Evolutionary conservation across 2,113 vertebrate species (phyloP).

Genomic region (Gnathonemus echidnorhynchus): DNA sequence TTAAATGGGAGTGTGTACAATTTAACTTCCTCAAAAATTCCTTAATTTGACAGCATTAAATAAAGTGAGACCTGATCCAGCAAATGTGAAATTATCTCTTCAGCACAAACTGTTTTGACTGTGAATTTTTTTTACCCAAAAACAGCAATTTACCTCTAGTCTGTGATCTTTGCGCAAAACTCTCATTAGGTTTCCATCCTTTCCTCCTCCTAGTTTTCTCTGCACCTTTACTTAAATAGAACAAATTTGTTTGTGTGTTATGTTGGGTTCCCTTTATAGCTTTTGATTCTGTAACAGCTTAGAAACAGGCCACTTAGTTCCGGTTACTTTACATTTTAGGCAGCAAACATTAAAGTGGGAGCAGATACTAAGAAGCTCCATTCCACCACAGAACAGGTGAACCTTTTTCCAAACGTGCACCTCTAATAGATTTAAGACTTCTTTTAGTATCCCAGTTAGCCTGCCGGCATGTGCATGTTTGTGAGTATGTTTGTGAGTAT

Average conservation of each 20-base stretch:
- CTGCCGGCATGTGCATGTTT: constrained; percentile 27
- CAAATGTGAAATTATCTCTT: background rate
- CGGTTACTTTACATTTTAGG: constrained; percentile 58
- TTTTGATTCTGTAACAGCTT: constrained; percentile 55
- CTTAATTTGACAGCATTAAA: background rate
- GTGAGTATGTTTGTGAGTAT: background rate
- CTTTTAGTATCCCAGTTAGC: constrained; percentile 56
- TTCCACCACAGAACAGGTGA: constrained; percentile 55
- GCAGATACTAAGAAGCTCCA: constrained; percentile 64
- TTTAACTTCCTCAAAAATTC: background rate
- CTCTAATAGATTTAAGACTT: constrained; percentile 65
- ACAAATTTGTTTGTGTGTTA: constrained; percentile 43
- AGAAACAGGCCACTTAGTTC: constrained; percentile 47
- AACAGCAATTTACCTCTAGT: background rate
- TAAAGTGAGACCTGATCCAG: background rate
- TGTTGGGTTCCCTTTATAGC: constrained; percentile 40
- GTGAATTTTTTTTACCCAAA: background rate
- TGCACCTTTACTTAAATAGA: constrained; percentile 35
- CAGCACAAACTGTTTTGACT: background rate
- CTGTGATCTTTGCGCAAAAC: background rate
- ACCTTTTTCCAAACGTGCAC: constrained; percentile 47
- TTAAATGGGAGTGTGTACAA: background rate
- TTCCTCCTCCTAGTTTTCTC: background rate
- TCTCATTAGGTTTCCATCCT: background rate
- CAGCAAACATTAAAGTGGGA: constrained; percentile 63